Conservation (phyloP, 2,888 invertebrate genomes). For the Eucriotettix oculatus region DNA sequence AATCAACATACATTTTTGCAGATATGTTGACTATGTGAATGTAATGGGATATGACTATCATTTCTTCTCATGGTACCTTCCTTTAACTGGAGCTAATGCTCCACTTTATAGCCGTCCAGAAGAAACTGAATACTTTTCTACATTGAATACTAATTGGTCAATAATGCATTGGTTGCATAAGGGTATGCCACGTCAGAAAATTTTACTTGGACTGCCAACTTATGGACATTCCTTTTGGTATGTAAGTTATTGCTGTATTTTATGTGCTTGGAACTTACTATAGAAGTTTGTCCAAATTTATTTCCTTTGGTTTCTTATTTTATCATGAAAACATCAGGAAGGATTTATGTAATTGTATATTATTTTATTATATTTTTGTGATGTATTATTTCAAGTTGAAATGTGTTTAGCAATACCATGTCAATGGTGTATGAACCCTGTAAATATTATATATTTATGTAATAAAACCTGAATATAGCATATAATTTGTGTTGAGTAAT, state of each 20-base stretch:
- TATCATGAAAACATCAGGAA: neutral
- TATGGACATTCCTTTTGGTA: slow-evolving; percentile 68
- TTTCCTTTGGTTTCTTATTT: neutral
- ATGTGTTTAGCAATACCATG: too few species aligned
- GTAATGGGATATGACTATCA: slow-evolving; percentile 90
- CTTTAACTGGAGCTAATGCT: slow-evolving; percentile 71
- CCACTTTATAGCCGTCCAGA: slow-evolving; percentile 47
- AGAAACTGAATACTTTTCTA: slow-evolving; percentile 46
- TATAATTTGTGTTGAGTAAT: too few species aligned
- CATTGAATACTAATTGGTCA: slow-evolving; percentile 68
- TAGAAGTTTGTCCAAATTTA: neutral
- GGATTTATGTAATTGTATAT: too few species aligned
- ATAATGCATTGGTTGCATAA: slow-evolving; percentile 56
- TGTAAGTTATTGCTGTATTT: slow-evolving; percentile 13
- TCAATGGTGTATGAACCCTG: too few species aligned
- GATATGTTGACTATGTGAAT: slow-evolving; percentile 66
- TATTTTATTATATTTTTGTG: too few species aligned
- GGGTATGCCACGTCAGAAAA: slow-evolving; percentile 60
- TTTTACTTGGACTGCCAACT: slow-evolving; percentile 72
- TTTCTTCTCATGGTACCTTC: slow-evolving; percentile 54
- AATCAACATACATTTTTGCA: slow-evolving; percentile 20
- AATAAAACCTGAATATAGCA: too few species aligned
- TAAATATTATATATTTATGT: too few species aligned
- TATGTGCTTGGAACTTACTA: neutral
- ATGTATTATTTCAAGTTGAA: too few species aligned